Conservation (phyloP, 1,140 invertebrate species). For the Cardiocondyla obscurior region DNA sequence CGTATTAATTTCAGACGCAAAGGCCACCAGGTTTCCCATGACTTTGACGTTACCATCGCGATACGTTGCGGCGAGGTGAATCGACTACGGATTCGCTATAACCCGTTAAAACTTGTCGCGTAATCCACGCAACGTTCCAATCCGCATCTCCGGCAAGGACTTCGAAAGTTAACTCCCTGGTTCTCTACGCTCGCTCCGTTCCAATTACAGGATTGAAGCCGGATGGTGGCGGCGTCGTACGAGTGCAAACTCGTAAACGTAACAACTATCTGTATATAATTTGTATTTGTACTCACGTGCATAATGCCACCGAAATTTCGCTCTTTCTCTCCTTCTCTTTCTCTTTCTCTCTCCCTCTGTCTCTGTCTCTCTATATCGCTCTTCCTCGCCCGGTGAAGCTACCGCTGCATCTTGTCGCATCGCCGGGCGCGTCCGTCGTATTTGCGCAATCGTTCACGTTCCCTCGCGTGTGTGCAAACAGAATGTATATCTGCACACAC, state of each 20-base stretch:
- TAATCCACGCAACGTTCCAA: neutral
- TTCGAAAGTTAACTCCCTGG: slow-evolving; percentile 21
- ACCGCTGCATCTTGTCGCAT: neutral
- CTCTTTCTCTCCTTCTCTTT: neutral
- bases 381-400: neutral
- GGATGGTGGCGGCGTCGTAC: neutral
- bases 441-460: slow-evolving; percentile 33
- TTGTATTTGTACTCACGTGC: slow-evolving; percentile 25
- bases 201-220: slow-evolving; percentile 29
- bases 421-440: slow-evolving; percentile 1
- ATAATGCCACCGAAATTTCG: slow-evolving; percentile 22
- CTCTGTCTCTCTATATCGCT: neutral
- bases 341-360: neutral
- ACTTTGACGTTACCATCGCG: neutral
- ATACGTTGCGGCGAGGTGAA: neutral
- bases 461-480: slow-evolving; percentile 20
- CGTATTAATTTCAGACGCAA: neutral
- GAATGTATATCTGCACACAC: neutral
- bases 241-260: neutral
- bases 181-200: neutral
- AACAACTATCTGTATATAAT: slow-evolving; percentile 39
- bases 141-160: neutral
- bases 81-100: neutral
- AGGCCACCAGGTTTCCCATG: neutral
- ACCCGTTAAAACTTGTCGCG: neutral